phyloP scores from a whole-genome alignment of 2,113 vertebrate species.

The Mastomys coucha region DNA sequence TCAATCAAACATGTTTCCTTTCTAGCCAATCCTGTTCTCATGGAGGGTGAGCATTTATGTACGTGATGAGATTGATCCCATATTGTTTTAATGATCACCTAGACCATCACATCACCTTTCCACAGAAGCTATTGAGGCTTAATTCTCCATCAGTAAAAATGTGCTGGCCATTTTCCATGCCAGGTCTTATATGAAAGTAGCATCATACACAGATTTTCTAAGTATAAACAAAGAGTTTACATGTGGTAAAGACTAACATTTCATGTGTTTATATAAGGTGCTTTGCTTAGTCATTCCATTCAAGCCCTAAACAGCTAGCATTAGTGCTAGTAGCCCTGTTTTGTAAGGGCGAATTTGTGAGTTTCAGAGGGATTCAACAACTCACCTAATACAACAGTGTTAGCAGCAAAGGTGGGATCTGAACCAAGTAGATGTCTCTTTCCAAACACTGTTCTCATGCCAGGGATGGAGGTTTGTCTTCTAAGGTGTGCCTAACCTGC shows the following conservation, averaged over 20 bases:
- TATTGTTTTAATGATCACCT: not conserved
- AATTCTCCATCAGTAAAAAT: not conserved
- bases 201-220: not conserved
- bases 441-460: not conserved
- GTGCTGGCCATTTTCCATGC: not conserved
- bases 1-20: not conserved
- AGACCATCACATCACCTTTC: not conserved
- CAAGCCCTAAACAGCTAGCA: not conserved
- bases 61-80: not conserved
- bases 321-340: not conserved
- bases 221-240: not conserved
- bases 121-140: not conserved
- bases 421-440: not conserved
- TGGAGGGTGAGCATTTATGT: not conserved
- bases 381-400: not conserved
- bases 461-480: not conserved
- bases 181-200: constrained; percentile 4
- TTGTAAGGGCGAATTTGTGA: not conserved
- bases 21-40: not conserved
- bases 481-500: not conserved
- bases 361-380: not conserved
- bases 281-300: not conserved
- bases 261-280: not conserved
- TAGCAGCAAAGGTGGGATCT: not conserved
- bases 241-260: not conserved